Conservation (phyloP, 1,140 invertebrate species). For the Trichomalopsis sarcophagae region DNA sequence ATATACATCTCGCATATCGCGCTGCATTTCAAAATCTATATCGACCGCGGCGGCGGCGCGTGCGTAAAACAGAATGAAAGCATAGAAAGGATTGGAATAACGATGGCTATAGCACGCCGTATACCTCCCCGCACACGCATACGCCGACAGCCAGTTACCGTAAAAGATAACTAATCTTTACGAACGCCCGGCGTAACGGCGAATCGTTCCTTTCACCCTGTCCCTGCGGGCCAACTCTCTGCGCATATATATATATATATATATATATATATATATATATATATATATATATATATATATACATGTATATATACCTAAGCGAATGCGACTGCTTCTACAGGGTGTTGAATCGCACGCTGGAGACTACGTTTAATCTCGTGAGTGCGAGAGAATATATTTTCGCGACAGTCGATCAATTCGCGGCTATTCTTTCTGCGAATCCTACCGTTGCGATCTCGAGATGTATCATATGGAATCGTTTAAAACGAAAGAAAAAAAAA, state of each 20-base stretch:
- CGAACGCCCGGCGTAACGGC: background rate
- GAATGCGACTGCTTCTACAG: background rate
- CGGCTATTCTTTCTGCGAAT: no score
- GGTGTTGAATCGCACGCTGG: background rate
- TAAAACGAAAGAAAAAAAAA: no score
- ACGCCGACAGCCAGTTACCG: background rate
- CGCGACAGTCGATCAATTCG: background rate
- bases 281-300: background rate
- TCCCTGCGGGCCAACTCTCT: background rate
- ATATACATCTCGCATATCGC: background rate
- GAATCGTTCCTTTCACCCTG: background rate
- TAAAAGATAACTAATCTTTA: conserved; percentile 5
- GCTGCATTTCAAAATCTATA: background rate
- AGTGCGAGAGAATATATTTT: background rate
- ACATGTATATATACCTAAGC: background rate
- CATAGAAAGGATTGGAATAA: background rate
- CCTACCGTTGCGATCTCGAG: no score
- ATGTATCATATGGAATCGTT: no score
- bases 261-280: background rate
- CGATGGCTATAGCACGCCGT: background rate
- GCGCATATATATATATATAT: background rate
- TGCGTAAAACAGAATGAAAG: background rate
- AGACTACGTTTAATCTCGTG: background rate
- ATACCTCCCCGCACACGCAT: background rate
- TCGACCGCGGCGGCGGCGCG: background rate